Conservation (phyloP, 1,140 invertebrate species). For the Lanistes nyassanus region DNA sequence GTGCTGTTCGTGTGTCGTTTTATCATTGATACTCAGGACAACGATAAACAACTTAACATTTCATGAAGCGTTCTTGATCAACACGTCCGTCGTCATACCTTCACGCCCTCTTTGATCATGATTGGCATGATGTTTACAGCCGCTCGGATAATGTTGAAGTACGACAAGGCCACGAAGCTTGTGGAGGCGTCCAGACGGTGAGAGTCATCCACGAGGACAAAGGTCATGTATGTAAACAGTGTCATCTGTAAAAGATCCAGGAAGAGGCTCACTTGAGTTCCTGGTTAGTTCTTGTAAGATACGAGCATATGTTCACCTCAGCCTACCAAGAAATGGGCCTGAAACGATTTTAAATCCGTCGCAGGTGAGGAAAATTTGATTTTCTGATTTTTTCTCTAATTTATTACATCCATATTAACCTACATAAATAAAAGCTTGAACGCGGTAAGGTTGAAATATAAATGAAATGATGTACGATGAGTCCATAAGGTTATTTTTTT, state of each 20-base stretch:
- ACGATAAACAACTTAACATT: not conserved
- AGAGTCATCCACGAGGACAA: slow-evolving; percentile 17
- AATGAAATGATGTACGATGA: too few species aligned
- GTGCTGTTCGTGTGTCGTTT: too few species aligned
- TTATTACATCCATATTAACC: too few species aligned
- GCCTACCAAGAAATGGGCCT: not conserved
- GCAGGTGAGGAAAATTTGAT: too few species aligned
- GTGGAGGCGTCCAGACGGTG: slow-evolving; percentile 79
- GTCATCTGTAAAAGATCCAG: slow-evolving; percentile 71
- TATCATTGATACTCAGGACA: not conserved
- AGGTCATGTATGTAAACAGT: slow-evolving; percentile 28
- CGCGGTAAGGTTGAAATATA: too few species aligned
- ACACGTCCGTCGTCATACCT: slow-evolving; percentile 38
- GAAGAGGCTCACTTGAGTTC: slow-evolving; percentile 1
- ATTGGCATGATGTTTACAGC: slow-evolving; percentile 75
- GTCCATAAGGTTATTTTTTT: too few species aligned
- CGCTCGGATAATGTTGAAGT: slow-evolving; percentile 97
- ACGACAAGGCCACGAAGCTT: slow-evolving; percentile 92
- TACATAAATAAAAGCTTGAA: too few species aligned
- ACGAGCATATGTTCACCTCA: not conserved
- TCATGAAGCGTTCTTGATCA: not conserved
- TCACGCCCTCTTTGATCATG: slow-evolving; percentile 68
- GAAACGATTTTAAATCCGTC: not conserved
- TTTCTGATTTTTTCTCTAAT: too few species aligned
- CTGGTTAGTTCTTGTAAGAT: not conserved